Percentiles rank a stretch among this genome's conserved stretches.
Evolutionary conservation across 1,140 invertebrate species (phyloP).

Genomic region (Pseudomyrmex dendroicus): DNA sequence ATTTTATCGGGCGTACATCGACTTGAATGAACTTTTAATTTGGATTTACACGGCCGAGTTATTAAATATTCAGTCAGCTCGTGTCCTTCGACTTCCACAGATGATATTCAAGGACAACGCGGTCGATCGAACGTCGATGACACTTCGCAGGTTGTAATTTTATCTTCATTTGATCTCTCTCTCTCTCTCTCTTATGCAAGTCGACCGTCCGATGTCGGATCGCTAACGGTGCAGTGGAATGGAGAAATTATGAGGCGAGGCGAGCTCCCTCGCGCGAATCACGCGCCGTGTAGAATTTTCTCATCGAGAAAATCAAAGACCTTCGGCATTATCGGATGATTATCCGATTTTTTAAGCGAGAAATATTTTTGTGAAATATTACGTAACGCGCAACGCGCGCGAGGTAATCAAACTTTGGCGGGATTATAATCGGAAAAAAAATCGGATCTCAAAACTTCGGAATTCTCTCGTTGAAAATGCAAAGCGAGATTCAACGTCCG

Average conservation of each 20-base stretch:
- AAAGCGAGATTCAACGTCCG: background rate
- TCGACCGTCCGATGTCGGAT: constrained; percentile 66
- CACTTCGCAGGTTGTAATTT: constrained; percentile 74
- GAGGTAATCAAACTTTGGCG: background rate
- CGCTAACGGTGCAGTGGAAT: constrained; percentile 69
- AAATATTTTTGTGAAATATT: constrained; percentile 6
- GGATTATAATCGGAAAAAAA: background rate
- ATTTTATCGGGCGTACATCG: too few species aligned
- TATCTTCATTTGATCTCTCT: constrained; percentile 71
- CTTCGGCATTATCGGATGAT: constrained; percentile 59
- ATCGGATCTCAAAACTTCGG: background rate
- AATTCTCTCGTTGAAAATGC: background rate
- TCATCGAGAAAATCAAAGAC: constrained; percentile 66
- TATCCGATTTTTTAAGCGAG: too few species aligned
- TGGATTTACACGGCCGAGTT: constrained; percentile 6
- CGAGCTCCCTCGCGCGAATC: constrained; percentile 53
- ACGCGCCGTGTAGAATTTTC: constrained; percentile 45
- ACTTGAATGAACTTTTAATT: constrained; percentile 52
- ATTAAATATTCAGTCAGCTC: constrained; percentile 51
- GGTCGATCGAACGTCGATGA: constrained; percentile 72
- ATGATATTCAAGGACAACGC: constrained; percentile 71
- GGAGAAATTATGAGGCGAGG: constrained; percentile 70
- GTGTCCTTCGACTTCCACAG: constrained; percentile 67
- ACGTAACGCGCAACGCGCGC: constrained; percentile 8
- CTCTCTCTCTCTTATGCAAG: constrained; percentile 65